Conservation (phyloP, 2,797 vertebrate genomes). For the Pelochelys cantorii region DNA sequence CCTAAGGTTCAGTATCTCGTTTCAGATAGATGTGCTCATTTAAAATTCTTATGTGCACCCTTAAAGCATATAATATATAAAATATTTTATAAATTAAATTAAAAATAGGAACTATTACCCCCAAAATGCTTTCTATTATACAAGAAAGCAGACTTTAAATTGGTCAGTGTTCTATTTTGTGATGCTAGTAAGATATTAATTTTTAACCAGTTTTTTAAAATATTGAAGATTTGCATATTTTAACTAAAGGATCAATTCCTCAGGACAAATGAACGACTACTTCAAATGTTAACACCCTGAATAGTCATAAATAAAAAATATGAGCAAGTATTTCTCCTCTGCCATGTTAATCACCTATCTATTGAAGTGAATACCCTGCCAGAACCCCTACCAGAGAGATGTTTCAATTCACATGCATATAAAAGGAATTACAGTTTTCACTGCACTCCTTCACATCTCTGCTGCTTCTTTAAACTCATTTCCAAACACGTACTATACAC, state of each 20-base stretch:
- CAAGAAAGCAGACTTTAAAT: neutral
- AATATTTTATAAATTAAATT: neutral
- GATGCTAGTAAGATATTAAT: neutral
- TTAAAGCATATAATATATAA: neutral
- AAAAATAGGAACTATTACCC: neutral
- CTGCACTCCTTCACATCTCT: neutral
- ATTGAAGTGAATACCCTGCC: neutral
- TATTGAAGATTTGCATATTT: neutral
- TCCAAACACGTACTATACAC: neutral
- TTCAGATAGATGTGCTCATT: neutral
- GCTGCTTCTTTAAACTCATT: neutral
- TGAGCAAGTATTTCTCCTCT: neutral
- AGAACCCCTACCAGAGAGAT: constrained; percentile 2
- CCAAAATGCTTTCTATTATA: neutral
- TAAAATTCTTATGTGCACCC: neutral
- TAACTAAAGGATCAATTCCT: neutral
- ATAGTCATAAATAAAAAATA: neutral
- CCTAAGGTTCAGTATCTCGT: neutral
- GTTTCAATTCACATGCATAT: fast-evolving
- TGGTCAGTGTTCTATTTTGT: neutral
- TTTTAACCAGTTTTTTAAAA: neutral
- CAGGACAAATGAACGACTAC: neutral
- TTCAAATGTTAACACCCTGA: neutral
- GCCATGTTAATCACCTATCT: neutral
- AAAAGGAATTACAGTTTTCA: neutral